These are phyloP conservation scores for Anisognathus igniventris DNA, from an alignment of 2,797 vertebrate genomes.

Conservation along the genomic window DNA sequence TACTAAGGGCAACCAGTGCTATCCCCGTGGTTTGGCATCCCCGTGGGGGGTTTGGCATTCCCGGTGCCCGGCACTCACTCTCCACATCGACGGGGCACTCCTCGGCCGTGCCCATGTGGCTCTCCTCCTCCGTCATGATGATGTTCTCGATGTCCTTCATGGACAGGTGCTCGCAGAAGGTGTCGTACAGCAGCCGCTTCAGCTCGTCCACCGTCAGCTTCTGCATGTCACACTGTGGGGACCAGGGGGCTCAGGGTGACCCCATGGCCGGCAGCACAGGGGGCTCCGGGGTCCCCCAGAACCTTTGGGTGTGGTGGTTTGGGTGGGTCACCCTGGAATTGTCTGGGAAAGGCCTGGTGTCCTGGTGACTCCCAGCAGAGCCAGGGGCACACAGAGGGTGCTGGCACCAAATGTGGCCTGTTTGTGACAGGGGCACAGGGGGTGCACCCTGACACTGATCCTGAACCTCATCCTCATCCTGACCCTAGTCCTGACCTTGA, in stretches of 20 bases:
- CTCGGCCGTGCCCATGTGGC: conserved; percentile 91
- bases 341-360: background rate
- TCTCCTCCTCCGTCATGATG: conserved; percentile 97
- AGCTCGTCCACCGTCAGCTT: conserved; percentile 96
- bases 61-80: conserved; percentile 78
- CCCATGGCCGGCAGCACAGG: fast-evolving
- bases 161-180: conserved; percentile 96
- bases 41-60: background rate
- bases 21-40: background rate
- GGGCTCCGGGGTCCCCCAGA: fast-evolving
- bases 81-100: conserved; percentile 95
- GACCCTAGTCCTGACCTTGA: background rate
- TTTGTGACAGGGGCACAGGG: fast-evolving
- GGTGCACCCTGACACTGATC: background rate
- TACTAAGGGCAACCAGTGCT: background rate
- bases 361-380: background rate
- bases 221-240: conserved; percentile 93
- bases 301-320: fast-evolving
- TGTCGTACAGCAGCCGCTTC: conserved; percentile 94
- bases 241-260: background rate
- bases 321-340: background rate
- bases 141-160: conserved; percentile 99
- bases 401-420: fast-evolving
- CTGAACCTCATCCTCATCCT: too few relatives aligned
- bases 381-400: fast-evolving